phyloP scores from a whole-genome alignment of 1,140 invertebrate genomes.

The Brachionus asplanchnoidis region DNA sequence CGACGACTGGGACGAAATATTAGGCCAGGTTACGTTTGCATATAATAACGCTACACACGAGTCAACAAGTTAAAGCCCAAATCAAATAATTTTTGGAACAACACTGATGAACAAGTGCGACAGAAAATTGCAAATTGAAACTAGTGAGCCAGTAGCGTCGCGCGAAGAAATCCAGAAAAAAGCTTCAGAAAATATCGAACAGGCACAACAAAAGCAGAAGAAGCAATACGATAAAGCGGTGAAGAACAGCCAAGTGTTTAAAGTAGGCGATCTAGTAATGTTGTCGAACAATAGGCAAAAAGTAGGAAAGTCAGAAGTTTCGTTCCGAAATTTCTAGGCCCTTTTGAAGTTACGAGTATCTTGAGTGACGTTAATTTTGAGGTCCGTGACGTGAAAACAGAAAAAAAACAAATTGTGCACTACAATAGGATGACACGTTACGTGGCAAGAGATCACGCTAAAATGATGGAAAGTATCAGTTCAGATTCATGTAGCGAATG shows the following conservation, averaged over 20 bases:
- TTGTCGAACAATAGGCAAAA: neutral
- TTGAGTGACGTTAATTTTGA: neutral
- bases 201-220: no score
- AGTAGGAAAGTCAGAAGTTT: neutral
- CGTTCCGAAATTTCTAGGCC: neutral
- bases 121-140: neutral
- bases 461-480: neutral
- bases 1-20: no score
- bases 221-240: neutral
- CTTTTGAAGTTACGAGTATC: neutral
- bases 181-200: neutral
- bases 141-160: neutral
- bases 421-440: neutral
- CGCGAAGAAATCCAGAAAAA: neutral
- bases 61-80: neutral
- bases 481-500: neutral
- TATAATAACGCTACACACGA: no score
- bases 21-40: no score
- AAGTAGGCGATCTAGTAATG: neutral
- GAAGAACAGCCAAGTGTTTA: neutral
- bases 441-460: neutral
- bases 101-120: neutral
- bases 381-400: neutral
- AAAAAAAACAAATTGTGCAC: neutral
- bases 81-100: neutral